A percentile compares a stretch with the other conserved stretches of the same genome.
Conservation (phyloP, 2,113 vertebrate species). For the Corythaixoides concolor region DNA sequence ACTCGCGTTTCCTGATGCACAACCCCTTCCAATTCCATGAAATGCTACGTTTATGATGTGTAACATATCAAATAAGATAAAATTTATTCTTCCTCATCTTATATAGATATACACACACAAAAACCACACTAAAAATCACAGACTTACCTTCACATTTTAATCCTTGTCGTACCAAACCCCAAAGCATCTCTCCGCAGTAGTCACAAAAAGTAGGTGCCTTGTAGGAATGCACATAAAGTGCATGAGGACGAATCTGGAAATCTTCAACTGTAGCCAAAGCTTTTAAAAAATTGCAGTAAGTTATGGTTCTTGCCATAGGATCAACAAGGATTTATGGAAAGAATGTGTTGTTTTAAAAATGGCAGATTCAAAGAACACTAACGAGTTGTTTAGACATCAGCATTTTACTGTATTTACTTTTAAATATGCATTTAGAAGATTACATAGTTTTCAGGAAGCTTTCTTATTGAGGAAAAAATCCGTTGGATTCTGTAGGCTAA, state of each 20-base stretch:
- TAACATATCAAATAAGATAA: not conserved
- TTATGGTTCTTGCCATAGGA: not conserved
- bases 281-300: slow-evolving; percentile 70
- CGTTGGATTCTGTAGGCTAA: not conserved
- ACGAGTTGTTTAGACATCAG: not conserved
- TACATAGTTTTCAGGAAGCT: not conserved
- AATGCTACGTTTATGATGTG: not conserved
- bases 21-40: not conserved
- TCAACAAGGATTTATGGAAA: slow-evolving; percentile 13
- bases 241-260: slow-evolving; percentile 98
- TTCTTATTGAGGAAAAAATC: not conserved
- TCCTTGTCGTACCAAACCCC: slow-evolving; percentile 97
- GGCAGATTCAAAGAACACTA: not conserved
- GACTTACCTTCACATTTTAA: slow-evolving; percentile 97
- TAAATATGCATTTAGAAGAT: not conserved
- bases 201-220: slow-evolving; percentile 99
- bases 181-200: slow-evolving; percentile 99
- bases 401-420: not conserved
- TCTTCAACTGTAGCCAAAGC: slow-evolving; percentile 97
- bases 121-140: not conserved
- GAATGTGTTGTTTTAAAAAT: not conserved
- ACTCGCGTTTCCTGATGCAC: not conserved
- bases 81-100: not conserved
- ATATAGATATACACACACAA: not conserved
- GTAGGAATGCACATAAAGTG: slow-evolving; percentile 98